Conservation (phyloP, 2,797 vertebrate species). For the Phoebastria nigripes region DNA sequence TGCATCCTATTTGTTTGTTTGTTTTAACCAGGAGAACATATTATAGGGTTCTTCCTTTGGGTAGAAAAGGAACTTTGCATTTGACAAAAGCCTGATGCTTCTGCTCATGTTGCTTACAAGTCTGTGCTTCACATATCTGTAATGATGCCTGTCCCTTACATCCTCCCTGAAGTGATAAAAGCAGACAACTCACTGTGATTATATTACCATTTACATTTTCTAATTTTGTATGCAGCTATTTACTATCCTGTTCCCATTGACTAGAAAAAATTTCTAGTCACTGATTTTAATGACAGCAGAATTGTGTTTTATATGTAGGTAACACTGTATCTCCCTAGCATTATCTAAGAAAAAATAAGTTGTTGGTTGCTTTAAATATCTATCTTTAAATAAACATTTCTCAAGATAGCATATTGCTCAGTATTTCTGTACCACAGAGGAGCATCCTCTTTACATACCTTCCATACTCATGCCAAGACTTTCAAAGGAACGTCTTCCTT, state of each 20-base stretch:
- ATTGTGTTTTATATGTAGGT: neutral
- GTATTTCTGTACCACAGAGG: neutral
- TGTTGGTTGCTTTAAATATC: neutral
- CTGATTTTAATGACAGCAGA: neutral
- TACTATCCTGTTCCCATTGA: neutral
- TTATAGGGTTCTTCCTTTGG: neutral
- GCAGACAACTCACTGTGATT: neutral
- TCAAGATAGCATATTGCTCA: neutral
- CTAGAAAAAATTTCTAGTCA: neutral
- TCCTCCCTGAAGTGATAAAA: neutral
- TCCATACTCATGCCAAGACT: neutral
- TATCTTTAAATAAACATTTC: neutral
- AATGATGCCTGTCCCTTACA: neutral
- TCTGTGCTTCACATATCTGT: fast-evolving
- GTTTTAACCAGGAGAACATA: neutral
- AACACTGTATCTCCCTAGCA: neutral
- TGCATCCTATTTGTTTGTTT: neutral
- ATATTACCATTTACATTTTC: neutral
- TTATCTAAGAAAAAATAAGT: neutral
- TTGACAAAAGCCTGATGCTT: neutral
- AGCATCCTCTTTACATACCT: neutral
- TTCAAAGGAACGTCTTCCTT: neutral
- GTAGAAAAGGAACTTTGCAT: neutral
- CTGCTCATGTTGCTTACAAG: neutral
- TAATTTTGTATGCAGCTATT: neutral